These are phyloP conservation scores for Drosophila quinaria DNA, from an alignment of 2,888 invertebrate genomes.

Conservation along the genomic window DNA sequence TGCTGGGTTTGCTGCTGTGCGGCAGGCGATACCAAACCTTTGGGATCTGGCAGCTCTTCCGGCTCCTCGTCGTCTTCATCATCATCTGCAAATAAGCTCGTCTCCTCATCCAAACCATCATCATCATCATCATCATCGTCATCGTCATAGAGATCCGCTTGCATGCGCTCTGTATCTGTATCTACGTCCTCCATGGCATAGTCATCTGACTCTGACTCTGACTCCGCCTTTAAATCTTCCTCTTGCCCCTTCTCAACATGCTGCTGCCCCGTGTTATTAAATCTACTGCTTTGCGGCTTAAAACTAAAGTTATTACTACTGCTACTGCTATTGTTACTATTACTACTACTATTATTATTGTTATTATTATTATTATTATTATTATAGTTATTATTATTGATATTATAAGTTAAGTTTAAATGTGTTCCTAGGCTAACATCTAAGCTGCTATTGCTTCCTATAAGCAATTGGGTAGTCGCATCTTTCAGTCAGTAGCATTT, in stretches of 20 bases:
- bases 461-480: constrained; percentile 87
- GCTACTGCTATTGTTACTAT: constrained; percentile 55
- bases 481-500: constrained; percentile 93
- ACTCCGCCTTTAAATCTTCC: constrained; percentile 27
- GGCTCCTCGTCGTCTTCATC: constrained; percentile 55
- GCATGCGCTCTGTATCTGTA: constrained; percentile 75
- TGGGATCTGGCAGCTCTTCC: constrained; percentile 78
- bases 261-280: constrained; percentile 62
- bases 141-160: constrained; percentile 81
- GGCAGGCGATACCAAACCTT: constrained; percentile 65
- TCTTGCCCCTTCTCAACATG: constrained; percentile 28
- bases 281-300: constrained; percentile 72
- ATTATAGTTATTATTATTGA: constrained; percentile 66
- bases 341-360: constrained; percentile 68
- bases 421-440: constrained; percentile 84
- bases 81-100: constrained; percentile 52
- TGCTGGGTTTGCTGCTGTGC: constrained; percentile 3
- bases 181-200: constrained; percentile 75
- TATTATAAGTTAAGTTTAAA: constrained; percentile 78
- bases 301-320: constrained; percentile 68
- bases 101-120: constrained; percentile 72
- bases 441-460: constrained; percentile 85
- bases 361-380: constrained; percentile 31
- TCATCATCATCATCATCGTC: constrained; percentile 67
- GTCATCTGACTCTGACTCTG: constrained; percentile 34